Evolutionary conservation across 1,140 invertebrate genomes (phyloP), one percentile per base, ranked within the genome.

Genomic region (Oreohelix idahoensis): DNA sequence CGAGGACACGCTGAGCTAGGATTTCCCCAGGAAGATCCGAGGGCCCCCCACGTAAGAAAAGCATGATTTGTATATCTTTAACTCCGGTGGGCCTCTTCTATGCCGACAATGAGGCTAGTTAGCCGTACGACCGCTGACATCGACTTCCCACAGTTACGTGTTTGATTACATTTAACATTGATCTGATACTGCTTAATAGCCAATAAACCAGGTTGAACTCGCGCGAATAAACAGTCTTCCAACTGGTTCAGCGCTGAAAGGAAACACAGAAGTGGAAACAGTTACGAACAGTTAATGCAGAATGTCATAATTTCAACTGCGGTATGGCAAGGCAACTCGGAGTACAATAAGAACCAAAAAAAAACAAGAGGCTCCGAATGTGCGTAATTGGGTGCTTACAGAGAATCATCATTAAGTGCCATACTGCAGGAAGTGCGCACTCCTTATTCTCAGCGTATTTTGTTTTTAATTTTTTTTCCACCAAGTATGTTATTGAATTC

Each of bases 1-100:
- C 63, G 63, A 66, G 63, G 63, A 32, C 63, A 66, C 63, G 39
- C 39, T 4, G 39, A 42, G 38, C 73, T 45, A 42, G 29, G 5
- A 42, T 58, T 32, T 58, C 45, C 75, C n/a, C 26, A 53, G 23
- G 1, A n/a, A 77, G n/a, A 51, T 36, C 32, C 45, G 35, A 49
- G 53, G n/a, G 45, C 45, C 75, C 32, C 42, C 45, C 75, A 77
- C 75, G 53, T 36, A 77, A 32, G 53, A 32, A 77, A 49, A 77
- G 45, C 45, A 49, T 38, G 42, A 11, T 29, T 10, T 53, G 53
- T 53, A 51, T 53, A 77, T 45, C 0, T 8, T 66, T 32, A 35
- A 66, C 29, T 11, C 29, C 63, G 29, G 63, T 32, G 29, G 63
- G 29, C n/a, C 29, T 8, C 29, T 32, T 11, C n/a, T 11, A 32